phyloP scores from a whole-genome alignment of 2,888 invertebrate species.

The Chydorus sphaericus region DNA sequence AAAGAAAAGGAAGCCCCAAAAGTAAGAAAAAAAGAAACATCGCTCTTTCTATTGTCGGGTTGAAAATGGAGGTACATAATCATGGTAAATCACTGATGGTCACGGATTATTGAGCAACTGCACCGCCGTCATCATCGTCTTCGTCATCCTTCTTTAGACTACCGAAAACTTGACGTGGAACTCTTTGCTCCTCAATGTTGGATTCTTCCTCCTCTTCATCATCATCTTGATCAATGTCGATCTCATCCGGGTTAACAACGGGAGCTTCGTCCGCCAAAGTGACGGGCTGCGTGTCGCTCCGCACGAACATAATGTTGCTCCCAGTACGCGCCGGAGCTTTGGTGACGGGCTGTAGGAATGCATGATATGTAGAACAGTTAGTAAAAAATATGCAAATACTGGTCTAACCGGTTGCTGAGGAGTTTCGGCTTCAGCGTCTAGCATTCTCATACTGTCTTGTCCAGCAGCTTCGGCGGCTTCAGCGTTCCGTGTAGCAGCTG shows the following conservation, averaged over 20 bases:
- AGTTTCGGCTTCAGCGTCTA: conserved; percentile 69
- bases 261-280: conserved; percentile 36
- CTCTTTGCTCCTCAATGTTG: conserved; percentile 58
- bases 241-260: conserved; percentile 68
- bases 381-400: background rate
- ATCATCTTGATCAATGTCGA: conserved; percentile 55
- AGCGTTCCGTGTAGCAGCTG: conserved; percentile 48
- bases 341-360: conserved; percentile 15
- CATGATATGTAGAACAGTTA: too few species aligned
- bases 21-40: too few species aligned
- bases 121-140: conserved; percentile 14
- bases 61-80: too few species aligned
- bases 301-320: conserved; percentile 66
- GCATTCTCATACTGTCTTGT: conserved; percentile 73
- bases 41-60: too few species aligned
- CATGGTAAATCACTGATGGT: too few species aligned
- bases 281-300: conserved; percentile 68
- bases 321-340: conserved; percentile 22
- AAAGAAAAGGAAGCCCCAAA: too few species aligned
- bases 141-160: conserved; percentile 41
- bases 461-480: conserved; percentile 56
- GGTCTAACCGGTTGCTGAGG: conserved; percentile 36
- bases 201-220: conserved; percentile 28
- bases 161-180: conserved; percentile 87
- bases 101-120: too few species aligned